A percentile compares a stretch with the other conserved stretches of the same genome.
These are phyloP conservation scores for Campoletis raptor DNA, from an alignment of 2,888 invertebrate genomes.

Conservation along the genomic window DNA sequence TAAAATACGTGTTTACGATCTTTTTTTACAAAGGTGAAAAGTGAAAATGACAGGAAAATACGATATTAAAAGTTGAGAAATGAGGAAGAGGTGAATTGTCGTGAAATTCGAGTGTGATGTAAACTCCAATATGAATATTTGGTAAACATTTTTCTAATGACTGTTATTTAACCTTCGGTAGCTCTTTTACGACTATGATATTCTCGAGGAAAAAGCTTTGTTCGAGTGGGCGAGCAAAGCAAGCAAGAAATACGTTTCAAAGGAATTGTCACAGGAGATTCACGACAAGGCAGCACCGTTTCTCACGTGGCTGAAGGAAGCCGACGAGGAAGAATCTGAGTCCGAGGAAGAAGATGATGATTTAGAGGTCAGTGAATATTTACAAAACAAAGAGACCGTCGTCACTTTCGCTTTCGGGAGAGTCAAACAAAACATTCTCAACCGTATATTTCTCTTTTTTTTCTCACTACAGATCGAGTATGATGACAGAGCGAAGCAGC, in stretches of 20 bases:
- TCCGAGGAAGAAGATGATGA: conserved; percentile 91
- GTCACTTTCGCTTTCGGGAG: not conserved
- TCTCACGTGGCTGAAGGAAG: conserved; percentile 98
- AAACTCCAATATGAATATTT: too few species aligned
- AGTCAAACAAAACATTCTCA: not conserved
- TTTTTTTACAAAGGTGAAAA: too few species aligned
- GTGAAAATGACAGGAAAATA: not conserved
- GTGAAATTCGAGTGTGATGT: not conserved
- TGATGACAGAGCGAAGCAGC: conserved; percentile 93
- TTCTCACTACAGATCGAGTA: conserved; percentile 91
- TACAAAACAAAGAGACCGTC: not conserved
- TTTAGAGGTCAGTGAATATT: conserved; percentile 86
- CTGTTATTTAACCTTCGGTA: conserved; percentile 76
- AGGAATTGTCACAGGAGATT: conserved; percentile 96
- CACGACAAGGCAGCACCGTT: conserved; percentile 96
- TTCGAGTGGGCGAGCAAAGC: conserved; percentile 98
- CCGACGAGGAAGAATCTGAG: conserved; percentile 96
- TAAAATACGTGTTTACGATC: too few species aligned
- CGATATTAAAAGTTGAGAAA: not conserved
- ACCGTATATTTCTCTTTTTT: not conserved
- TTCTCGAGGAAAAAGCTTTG: conserved; percentile 97
- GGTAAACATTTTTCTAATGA: not conserved
- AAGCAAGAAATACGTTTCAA: conserved; percentile 96
- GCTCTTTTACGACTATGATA: conserved; percentile 97
- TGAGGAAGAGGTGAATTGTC: not conserved